Base-by-base conservation (phyloP, 2,888 invertebrate genomes). In the Tillus elongatus region DNA sequence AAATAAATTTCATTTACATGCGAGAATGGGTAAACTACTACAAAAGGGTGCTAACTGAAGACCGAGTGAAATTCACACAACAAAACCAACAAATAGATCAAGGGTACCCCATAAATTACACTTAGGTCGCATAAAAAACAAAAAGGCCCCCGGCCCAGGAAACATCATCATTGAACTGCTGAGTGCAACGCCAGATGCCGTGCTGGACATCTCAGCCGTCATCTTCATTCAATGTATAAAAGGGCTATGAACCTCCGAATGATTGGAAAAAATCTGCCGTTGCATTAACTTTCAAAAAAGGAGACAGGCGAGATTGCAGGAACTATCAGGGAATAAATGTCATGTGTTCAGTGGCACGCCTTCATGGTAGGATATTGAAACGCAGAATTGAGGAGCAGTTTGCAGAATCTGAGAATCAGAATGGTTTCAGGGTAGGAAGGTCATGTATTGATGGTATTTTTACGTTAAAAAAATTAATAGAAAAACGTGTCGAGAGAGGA, bases 231-330 rank as follows among this genome's bases (percentile, higher is more conserved):
- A 19, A 19, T 19, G 24, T 19, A 6, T 19, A 19, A 8, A n/a
- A 8, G 24, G 24, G n/a, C 24, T 6, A 19, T 8, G 24, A 19
- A 19, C 24, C 24, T 8, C 6, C 24, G n/a, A 19, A 19, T n/a
- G 24, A 19, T 8, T 19, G 24, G 24, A 19, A n/a, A 19, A 19
- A 19, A n/a, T 8, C 24, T 8, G 6, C 24, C 6, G n/a, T n/a
- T n/a, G n/a, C n/a, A n/a, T n/a, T n/a, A 19, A 8, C 24, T 19
- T 19, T 19, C 6, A 19, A 19, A 19, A 19, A 19, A 19, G n/a
- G 24, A 19, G 24, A 19, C n/a, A 19, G 24, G 24, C 24, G 24
- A 19, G 24, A 19, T n/a, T 19, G 24, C 24, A 19, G 24, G 24
- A 19, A n/a, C n/a, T 19, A 8, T 19, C 24, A n/a, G 24, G 24